Evolutionary conservation across 2,113 vertebrate genomes (phyloP), one percentile per base, ranked within the genome.

Genomic region (Chionis minor): DNA sequence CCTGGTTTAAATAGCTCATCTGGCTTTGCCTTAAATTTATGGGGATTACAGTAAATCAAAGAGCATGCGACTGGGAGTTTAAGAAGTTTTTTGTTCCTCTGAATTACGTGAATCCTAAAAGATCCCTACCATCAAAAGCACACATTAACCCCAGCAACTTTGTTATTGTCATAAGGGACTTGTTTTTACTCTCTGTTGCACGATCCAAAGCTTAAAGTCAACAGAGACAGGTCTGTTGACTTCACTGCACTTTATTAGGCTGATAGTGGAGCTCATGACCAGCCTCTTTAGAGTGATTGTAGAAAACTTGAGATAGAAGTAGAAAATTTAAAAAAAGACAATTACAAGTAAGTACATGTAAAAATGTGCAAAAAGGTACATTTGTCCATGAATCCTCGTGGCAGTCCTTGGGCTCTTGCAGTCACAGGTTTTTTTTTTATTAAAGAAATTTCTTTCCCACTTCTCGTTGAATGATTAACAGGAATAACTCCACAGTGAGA

Each of bases 151-250:
- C 89, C 42, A 42, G 62, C 44, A 91, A 94, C 78, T 88, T 94
- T 87, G 61, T 94, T 97, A 90, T 94, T 96, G 84, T 96, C 92
- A 55, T 84, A 89, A 87, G 91, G 95, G 89, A 81, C 86, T 95
- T 96, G 81, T 51, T 96, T 93, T 97, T 88, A 83, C 71, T 93
- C 89, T 62, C 91, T 92, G 45, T 72, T 93, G 92, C 87, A 69
- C 1, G 14, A 91, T 47, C 51, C 40, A 87, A 95, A 95, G 92
- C 91, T 91, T 94, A 88, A 97, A 97, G 84, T 97, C 95, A 96
- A 95, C 94, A 96, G 90, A 96, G 88, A 80, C 45, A 73, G 62
- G 90, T 88, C 92, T 96, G 90, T 91, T 92, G 95, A 92, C 82
- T 95, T 69, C 86, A 2, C 35, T 80, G 84, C 58, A 49, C 84